Conservation (phyloP, 2,888 invertebrate species). For the Cylloceria caligata region DNA sequence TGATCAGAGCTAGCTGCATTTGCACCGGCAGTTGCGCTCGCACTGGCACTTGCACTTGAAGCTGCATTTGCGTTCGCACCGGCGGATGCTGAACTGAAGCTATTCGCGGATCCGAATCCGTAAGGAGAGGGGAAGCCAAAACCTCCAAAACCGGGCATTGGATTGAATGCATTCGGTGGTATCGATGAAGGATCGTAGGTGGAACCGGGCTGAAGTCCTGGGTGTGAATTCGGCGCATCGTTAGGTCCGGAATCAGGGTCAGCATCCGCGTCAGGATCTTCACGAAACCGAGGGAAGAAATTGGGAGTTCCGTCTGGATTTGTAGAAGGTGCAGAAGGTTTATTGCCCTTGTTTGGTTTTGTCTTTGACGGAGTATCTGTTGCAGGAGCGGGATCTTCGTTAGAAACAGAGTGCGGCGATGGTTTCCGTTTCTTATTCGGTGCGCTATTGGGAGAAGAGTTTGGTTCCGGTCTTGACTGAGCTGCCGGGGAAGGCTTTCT, state of each 20-base stretch:
- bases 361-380: constrained; percentile 16
- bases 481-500: constrained; percentile 18
- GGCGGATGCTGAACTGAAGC: constrained; percentile 62
- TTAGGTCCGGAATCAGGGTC: constrained; percentile 53
- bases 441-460: constrained; percentile 17
- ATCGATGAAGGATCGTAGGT: background rate
- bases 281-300: constrained; percentile 41
- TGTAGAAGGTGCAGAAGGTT: background rate
- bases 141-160: constrained; percentile 11
- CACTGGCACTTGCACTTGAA: constrained; percentile 43
- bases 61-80: constrained; percentile 39
- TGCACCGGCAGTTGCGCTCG: constrained; percentile 33
- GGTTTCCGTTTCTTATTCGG: constrained; percentile 34
- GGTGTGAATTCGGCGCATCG: constrained; percentile 39
- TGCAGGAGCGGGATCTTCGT: constrained; percentile 22
- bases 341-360: constrained; percentile 22
- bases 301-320: constrained; percentile 32
- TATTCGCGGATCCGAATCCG: constrained; percentile 59
- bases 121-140: constrained; percentile 40
- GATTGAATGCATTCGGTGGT: constrained; percentile 38
- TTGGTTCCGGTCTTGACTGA: constrained; percentile 37
- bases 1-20: constrained; percentile 44
- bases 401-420: constrained; percentile 2
- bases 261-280: constrained; percentile 59
- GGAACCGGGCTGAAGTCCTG: constrained; percentile 1